phyloP scores from a whole-genome alignment of 2,113 vertebrate species.

The Elaphurus davidianus region DNA sequence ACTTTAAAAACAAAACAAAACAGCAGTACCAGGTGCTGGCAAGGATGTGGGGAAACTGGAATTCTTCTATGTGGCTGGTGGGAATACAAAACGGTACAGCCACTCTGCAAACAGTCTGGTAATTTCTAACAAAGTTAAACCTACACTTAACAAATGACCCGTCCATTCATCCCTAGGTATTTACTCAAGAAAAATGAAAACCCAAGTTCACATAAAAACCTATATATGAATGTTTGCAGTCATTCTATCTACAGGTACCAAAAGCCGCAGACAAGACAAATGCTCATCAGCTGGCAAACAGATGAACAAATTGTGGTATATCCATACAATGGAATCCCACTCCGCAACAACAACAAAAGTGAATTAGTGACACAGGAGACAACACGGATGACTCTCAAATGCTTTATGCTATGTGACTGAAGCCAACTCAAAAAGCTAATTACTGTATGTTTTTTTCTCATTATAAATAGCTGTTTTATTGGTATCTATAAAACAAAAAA shows the following conservation, averaged over 20 bases:
- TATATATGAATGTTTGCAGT: neutral
- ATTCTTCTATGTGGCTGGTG: neutral
- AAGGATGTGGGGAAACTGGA: neutral
- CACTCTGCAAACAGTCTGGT: neutral
- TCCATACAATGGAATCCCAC: neutral
- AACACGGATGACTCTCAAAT: neutral
- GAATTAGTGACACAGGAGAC: neutral
- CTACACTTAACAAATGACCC: neutral
- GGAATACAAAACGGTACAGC: neutral
- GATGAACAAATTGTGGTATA: neutral
- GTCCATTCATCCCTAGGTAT: neutral
- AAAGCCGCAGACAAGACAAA: slow-evolving; percentile 15
- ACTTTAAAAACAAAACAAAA: neutral
- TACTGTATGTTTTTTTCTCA: neutral
- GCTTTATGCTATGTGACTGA: neutral
- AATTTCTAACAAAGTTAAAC: slow-evolving; percentile 27
- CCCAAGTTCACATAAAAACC: slow-evolving; percentile 29
- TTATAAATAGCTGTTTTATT: neutral
- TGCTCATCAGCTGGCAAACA: neutral
- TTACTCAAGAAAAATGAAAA: slow-evolving; percentile 44
- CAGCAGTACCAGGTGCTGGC: neutral
- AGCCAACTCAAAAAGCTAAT: neutral
- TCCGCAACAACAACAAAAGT: neutral
- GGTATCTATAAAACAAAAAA: neutral
- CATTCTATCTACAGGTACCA: neutral